Evolutionary conservation across 2,113 vertebrate species (phyloP), one percentile per base, ranked within the genome.

Genomic region (Trochalopteron elliotii): DNA sequence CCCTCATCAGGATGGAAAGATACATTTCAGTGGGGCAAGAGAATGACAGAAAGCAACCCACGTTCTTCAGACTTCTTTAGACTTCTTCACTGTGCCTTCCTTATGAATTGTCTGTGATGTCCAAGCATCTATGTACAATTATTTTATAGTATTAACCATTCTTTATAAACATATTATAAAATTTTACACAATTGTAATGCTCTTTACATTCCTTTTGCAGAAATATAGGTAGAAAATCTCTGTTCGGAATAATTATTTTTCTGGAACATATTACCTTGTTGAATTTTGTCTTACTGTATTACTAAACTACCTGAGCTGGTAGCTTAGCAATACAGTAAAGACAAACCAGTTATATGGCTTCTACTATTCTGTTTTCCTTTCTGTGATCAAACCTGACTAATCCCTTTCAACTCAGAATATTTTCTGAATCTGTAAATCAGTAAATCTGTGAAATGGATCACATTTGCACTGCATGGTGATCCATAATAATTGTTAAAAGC

Each of bases 111-210:
- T 27, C 27, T 35, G 22, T 31, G 12, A 30, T 37, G 40, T 71
- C 7, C 31, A 67, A 35, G 19, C 11, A 61, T 24, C 18, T 21
- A 10, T 20, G 50, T 55, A 9, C 11, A 49, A 17, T 15, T 15
- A 68, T 45, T 49, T 8, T 49, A 16, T 59, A 21, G 27, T 76
- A 52, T 63, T 50, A 77, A 59, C 8, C 2, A 16, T 80, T 67
- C 14, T 72, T 59, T 28, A 59, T 59, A 72, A 59, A 45, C 6
- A 21, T 24, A 24, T 24, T 53, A 35, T 31, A 67, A 67, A 57
- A 49, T 24, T 50, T 15, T 59, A 11, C 8, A 68, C n/a, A 53
- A 40, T 4, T 3, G 0, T 28, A 67, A 59, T 0, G 1, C 1
- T 59, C 2, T 39, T 59, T 50, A 55, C 3, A 25, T 50, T 55